Conservation (phyloP, 2,888 invertebrate species). For the Conops quadrifasciatus region DNA sequence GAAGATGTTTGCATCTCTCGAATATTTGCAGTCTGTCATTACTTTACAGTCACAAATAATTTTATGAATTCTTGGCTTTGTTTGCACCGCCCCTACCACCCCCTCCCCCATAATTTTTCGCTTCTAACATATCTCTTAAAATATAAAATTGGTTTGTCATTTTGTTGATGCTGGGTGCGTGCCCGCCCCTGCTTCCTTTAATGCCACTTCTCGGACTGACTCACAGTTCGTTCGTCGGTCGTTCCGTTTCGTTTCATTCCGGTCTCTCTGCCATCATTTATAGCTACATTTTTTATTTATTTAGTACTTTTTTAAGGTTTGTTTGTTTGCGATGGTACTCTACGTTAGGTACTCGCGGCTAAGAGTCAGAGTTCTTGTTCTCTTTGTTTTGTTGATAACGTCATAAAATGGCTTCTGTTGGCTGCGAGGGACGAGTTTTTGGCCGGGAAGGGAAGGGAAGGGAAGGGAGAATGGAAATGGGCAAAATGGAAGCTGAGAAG, state of each 20-base stretch:
- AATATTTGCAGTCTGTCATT: background rate
- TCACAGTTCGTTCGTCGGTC: too few relatives aligned
- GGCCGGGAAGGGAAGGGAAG: too few relatives aligned
- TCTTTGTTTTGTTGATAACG: background rate
- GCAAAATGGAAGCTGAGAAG: background rate
- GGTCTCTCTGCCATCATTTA: constrained; percentile 21
- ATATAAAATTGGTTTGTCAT: background rate
- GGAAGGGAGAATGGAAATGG: background rate
- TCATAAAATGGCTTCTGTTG: background rate
- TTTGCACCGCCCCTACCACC: too few relatives aligned
- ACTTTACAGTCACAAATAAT: background rate
- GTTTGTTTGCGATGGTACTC: constrained; percentile 18
- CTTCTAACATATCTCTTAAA: too few relatives aligned
- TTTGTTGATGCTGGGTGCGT: background rate
- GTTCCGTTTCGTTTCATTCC: background rate
- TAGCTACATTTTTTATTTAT: constrained; percentile 26
- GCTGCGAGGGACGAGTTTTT: background rate
- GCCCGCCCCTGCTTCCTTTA: background rate
- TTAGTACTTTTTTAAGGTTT: constrained; percentile 28
- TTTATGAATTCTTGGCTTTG: constrained; percentile 14
- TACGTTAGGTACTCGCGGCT: background rate
- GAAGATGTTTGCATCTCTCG: constrained; percentile 14
- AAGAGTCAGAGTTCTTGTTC: background rate
- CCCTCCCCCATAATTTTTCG: too few relatives aligned
- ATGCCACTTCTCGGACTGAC: constrained; percentile 20